Base-by-base conservation (phyloP, 2,888 invertebrate genomes). In the Cerastis rubricosa region DNA sequence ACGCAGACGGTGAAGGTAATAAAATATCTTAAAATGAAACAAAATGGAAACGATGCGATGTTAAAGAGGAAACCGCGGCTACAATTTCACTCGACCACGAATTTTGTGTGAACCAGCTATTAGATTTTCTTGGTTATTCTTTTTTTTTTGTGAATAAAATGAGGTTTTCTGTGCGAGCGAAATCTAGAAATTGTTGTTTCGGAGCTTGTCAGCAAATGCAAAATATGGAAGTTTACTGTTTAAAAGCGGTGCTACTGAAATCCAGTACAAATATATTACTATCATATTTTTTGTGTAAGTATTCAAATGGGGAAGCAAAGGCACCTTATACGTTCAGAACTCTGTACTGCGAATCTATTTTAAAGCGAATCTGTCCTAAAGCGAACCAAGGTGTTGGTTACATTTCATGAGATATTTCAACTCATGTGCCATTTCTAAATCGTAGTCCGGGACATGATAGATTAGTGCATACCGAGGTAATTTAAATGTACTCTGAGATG, bases 21-120 rank as follows among this genome's bases (percentile, higher is more conserved):
- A 90, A 90, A 90, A 91, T 90, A 88, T 85, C 82, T 81, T 85
- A 87, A 90, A 88, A 88, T 85, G 86, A 87, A 87, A 87, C 85
- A 86, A 87, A 87, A 88, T 87, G 83, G 81, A 77, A 82, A 84
- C 86, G 80, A 85, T 85, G 81, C 79, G 81, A 81, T 84, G 81
- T 70, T 71, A 70, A 66, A 78, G 69, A 66, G 68, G 75, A 61
- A 76, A 71, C 59, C 51, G 80, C 71, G 57, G 83, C 74, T 73
- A 81, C 59, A 84, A 78, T 78, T 76, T 77, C 25, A 59, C 70
- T 74, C 79, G 68, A 67, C 78, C 76, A 75, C 77, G 74, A 82
- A 73, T 76, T 76, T 64, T 70, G 45, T 76, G 65, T 72, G 65
- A 69, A 66, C 49, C 61, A 29, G 59, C 64, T 76, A 77, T 71